Conservation (phyloP, 1,140 invertebrate species). For the Drosophila orena region DNA sequence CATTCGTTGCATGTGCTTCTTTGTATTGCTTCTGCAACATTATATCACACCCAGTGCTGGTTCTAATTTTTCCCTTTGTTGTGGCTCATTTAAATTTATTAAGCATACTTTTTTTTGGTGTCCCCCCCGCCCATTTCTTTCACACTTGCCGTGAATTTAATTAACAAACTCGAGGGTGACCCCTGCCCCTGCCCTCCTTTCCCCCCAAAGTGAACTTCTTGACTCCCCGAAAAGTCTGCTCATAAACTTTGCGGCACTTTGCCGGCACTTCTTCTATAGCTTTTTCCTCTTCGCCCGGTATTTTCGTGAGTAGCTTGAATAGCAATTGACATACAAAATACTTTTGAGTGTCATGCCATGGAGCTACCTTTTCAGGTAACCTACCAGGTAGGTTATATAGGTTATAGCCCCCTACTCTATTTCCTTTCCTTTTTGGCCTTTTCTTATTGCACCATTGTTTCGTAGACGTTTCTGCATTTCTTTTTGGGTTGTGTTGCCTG, state of each 20-base stretch:
- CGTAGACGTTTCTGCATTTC: conserved; percentile 37
- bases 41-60: conserved; percentile 26
- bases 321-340: conserved; percentile 69
- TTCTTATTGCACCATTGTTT: conserved; percentile 53
- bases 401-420: conserved; percentile 1
- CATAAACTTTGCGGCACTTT: conserved; percentile 59
- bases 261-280: conserved; percentile 27
- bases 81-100: conserved; percentile 59
- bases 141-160: conserved; percentile 59
- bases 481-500: conserved; percentile 17
- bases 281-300: neutral
- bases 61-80: conserved; percentile 16
- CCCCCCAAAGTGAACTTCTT: conserved; percentile 32
- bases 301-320: conserved; percentile 61
- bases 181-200: conserved; percentile 22
- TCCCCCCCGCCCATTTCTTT: conserved; percentile 5
- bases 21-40: conserved; percentile 23
- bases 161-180: conserved; percentile 58
- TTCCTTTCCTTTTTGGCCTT: neutral
- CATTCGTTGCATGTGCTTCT: conserved; percentile 15
- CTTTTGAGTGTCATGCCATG: conserved; percentile 58
- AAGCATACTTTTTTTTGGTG: conserved; percentile 29
- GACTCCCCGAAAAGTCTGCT: conserved; percentile 38
- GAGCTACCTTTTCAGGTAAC: conserved; percentile 42
- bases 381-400: neutral